phyloP scores from a whole-genome alignment of 2,888 invertebrate genomes.

The Molorchus minor region DNA sequence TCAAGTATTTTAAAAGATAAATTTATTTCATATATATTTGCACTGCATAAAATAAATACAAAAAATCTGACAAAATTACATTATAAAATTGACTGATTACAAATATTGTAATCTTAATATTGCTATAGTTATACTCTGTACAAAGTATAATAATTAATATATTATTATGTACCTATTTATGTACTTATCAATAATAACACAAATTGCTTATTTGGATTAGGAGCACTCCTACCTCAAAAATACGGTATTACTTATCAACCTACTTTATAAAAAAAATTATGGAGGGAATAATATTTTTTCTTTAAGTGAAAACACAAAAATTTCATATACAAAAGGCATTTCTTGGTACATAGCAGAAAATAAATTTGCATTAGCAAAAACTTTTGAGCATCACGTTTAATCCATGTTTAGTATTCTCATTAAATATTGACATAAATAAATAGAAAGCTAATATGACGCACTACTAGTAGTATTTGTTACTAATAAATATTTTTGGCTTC shows the following conservation, averaged over 20 bases:
- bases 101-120: slow-evolving; percentile 60
- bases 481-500: slow-evolving; percentile 54
- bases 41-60: slow-evolving; percentile 63
- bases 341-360: slow-evolving; percentile 54
- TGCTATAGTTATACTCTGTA: slow-evolving; percentile 47
- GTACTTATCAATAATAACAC: slow-evolving; percentile 59
- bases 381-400: slow-evolving; percentile 31
- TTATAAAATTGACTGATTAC: slow-evolving; percentile 61
- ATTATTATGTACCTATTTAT: no score
- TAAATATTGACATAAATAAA: slow-evolving; percentile 41
- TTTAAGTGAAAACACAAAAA: slow-evolving; percentile 50
- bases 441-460: slow-evolving; percentile 50
- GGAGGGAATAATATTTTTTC: slow-evolving; percentile 61
- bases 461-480: slow-evolving; percentile 44
- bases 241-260: slow-evolving; percentile 41
- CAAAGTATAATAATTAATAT: slow-evolving; percentile 14
- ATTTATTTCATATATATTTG: slow-evolving; percentile 56
- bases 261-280: slow-evolving; percentile 55
- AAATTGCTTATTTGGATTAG: slow-evolving; percentile 61
- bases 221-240: slow-evolving; percentile 58
- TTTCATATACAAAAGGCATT: slow-evolving; percentile 55
- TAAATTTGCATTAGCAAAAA: slow-evolving; percentile 48
- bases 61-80: slow-evolving; percentile 58
- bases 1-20: slow-evolving; percentile 25
- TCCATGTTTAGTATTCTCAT: slow-evolving; percentile 52